These are phyloP conservation scores for Gobius niger DNA, from an alignment of 2,113 vertebrate genomes.

Conservation along the genomic window DNA sequence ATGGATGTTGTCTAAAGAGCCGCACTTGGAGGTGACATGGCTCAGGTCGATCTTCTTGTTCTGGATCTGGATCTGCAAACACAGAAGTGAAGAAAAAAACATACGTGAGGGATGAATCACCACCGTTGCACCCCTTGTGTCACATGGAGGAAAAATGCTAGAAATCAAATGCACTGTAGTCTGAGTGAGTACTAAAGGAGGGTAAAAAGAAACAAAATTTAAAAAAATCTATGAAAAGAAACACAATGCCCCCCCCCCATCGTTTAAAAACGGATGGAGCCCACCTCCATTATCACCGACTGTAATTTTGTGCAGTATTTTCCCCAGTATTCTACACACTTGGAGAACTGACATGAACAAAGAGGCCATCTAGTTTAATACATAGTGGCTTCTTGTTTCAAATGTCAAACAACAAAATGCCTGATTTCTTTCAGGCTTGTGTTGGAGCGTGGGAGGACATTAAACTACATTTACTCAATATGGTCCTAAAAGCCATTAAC, in stretches of 20 bases:
- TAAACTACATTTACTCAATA: background rate
- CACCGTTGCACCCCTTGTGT: background rate
- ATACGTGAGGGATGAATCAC: background rate
- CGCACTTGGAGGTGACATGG: constrained; percentile 98
- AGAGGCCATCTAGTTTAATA: background rate
- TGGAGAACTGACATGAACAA: background rate
- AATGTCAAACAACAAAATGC: background rate
- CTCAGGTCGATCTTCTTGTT: constrained; percentile 98
- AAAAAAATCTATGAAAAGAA: background rate
- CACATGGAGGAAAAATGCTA: background rate
- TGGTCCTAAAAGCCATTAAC: constrained; percentile 5
- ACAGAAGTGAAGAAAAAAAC: constrained; percentile 13
- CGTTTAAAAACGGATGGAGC: background rate
- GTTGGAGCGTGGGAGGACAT: background rate
- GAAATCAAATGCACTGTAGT: background rate
- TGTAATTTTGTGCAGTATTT: background rate
- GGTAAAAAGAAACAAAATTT: too few relatives aligned
- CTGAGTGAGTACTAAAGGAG: background rate
- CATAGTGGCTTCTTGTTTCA: background rate
- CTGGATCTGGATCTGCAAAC: constrained; percentile 88
- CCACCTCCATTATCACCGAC: background rate
- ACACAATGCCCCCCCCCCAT: background rate
- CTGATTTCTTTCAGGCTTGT: background rate
- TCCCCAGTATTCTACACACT: background rate
- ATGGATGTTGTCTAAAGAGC: constrained; percentile 95